phyloP scores from a whole-genome alignment of 1,140 invertebrate species.

The Mamestra configurata region DNA sequence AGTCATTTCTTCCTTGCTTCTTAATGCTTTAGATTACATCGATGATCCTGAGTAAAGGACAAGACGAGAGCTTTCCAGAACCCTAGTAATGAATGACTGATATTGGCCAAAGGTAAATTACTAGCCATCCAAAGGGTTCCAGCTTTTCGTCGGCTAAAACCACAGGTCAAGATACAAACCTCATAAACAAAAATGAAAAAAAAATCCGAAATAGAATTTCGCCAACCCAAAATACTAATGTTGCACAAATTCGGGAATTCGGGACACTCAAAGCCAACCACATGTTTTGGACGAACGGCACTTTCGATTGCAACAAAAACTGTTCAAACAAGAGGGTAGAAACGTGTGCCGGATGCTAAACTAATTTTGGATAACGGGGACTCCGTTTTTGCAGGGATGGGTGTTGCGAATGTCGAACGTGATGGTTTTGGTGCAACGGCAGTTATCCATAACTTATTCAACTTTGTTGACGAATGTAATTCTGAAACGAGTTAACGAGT shows the following conservation, averaged over 20 bases:
- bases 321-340: constrained; percentile 59
- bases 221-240: not conserved
- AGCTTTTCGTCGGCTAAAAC: no score
- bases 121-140: no score
- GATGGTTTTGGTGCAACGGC: not conserved
- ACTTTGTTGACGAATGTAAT: not conserved
- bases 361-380: constrained; percentile 62
- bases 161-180: no score
- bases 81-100: no score
- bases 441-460: constrained; percentile 4
- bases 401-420: constrained; percentile 35
- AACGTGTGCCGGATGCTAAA: constrained; percentile 64
- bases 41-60: no score
- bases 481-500: not conserved
- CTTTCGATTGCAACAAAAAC: constrained; percentile 60
- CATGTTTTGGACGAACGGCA: constrained; percentile 56
- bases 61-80: no score
- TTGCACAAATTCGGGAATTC: constrained; percentile 14
- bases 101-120: no score
- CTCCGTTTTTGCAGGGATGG: constrained; percentile 55
- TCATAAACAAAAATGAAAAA: not conserved
- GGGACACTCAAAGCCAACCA: constrained; percentile 14
- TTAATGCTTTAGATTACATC: no score
- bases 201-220: not conserved
- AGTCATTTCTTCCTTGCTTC: not conserved